Base-by-base conservation (phyloP, 2,113 vertebrate species). In the Sinocyclocheilus grahami region DNA sequence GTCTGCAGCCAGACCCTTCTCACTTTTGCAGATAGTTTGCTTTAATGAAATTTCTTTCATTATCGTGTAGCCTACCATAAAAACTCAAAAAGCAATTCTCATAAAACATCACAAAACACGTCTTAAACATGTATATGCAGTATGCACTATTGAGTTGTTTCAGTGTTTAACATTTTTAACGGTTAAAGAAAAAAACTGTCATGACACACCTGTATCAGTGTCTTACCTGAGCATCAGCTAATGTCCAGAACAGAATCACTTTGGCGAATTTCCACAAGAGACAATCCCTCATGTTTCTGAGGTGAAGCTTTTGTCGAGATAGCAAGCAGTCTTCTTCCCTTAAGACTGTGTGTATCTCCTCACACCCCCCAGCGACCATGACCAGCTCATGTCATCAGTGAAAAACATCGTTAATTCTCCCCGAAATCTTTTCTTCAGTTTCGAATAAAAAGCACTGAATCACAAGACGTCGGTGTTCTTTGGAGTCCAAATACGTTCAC, bases 161-260 rank as follows among this genome's bases (percentile, higher is more conserved):
- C 18, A 20, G 55, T 58, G 55, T 58, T 55, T 55, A 16, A 55
- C 53, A 18, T 53, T 53, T 58, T 18, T 20, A 58, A 58, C 5
- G 55, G 48, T 51, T 51, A 55, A 74, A 74, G 0, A 46, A 33
- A 33, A 11, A 16, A 1, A 24, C 13, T 55, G 58, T 10, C 20
- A 60, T 60, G 27, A 16, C 65, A 65, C 22, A 5, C 62, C n/a
- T 58, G 22, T 67, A 22, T 2, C 16, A 10, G 4, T 8, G 30
- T 60, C 87, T 91, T 86, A 92, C 91, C 90, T 92, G 91, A 30
- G 88, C 88, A 3, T 91, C 87, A 10, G 85, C 86, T 75, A 87
- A 67, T 27, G 86, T 88, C 89, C 90, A 91, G 12, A 81, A 84
- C 55, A 90, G 24, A 77, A 90, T 8, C 13, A 92, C 69, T 78